Conservation (phyloP, 2,113 vertebrate species). For the Hylia prasina region DNA sequence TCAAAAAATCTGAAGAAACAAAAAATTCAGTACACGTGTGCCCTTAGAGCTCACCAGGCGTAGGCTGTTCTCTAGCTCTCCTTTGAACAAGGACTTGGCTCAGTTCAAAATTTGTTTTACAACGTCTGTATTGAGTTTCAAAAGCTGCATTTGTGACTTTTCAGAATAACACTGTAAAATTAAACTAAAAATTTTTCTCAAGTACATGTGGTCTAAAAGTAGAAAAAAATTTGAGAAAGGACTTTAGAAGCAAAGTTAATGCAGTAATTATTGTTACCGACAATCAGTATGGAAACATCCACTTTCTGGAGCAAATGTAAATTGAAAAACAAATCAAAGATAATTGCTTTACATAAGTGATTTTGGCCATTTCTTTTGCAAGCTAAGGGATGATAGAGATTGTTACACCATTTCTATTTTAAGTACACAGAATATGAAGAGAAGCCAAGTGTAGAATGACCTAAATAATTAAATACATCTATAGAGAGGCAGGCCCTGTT, state of each 20-base stretch:
- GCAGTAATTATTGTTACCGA: neutral
- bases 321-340: neutral
- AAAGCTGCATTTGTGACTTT: neutral
- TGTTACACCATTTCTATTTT: neutral
- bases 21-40: fast-evolving
- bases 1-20: neutral
- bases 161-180: neutral
- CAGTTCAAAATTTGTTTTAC: neutral
- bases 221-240: neutral
- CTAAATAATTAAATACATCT: neutral
- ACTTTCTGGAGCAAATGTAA: neutral
- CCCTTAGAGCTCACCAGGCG: neutral
- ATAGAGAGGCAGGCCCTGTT: neutral
- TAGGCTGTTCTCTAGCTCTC: neutral
- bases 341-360: neutral
- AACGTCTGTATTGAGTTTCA: neutral
- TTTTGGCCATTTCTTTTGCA: neutral
- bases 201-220: neutral
- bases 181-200: neutral
- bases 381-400: neutral
- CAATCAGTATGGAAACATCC: neutral
- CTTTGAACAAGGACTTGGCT: neutral
- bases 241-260: neutral
- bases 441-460: neutral
- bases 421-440: neutral